A percentile compares a stretch with the other conserved stretches of the same genome.
phyloP scores from a whole-genome alignment of 53 echinoderm and acorn worm species.

The Echinometra lucunter region DNA sequence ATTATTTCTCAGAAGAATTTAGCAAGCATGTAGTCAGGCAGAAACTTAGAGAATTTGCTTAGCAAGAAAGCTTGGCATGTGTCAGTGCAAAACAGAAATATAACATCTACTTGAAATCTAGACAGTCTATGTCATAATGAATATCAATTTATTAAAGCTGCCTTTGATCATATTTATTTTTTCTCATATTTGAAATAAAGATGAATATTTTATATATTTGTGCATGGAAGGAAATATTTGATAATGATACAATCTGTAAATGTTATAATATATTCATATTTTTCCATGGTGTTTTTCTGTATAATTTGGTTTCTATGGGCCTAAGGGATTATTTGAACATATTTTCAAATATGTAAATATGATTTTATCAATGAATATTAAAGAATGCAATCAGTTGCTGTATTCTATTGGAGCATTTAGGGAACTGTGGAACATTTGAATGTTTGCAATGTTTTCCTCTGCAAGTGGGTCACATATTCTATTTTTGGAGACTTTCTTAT shows the following conservation, averaged over 20 bases:
- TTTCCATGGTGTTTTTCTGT: constrained; percentile 29
- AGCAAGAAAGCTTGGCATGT: neutral
- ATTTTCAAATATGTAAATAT: constrained; percentile 45
- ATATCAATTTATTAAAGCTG: constrained; percentile 36
- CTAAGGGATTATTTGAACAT: neutral
- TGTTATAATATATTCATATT: constrained; percentile 32
- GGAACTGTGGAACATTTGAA: neutral
- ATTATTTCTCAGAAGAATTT: neutral
- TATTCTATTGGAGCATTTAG: neutral
- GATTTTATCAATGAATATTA: neutral
- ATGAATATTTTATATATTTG: constrained; percentile 50
- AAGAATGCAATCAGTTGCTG: neutral
- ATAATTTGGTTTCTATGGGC: constrained; percentile 39
- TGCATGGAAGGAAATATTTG: constrained; percentile 39
- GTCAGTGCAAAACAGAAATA: neutral
- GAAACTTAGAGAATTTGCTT: neutral
- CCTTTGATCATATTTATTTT: constrained; percentile 30
- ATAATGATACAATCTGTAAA: neutral
- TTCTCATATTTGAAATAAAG: constrained; percentile 36
- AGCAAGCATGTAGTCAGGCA: neutral
- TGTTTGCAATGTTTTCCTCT: neutral
- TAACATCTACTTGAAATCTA: neutral
- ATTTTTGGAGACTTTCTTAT: constrained; percentile 45
- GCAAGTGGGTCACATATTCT: neutral
- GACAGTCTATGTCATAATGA: neutral